Evolutionary conservation across 2,888 invertebrate species (phyloP), one percentile per base, ranked within the genome.

Genomic region (Dinocampus coccinellae): DNA sequence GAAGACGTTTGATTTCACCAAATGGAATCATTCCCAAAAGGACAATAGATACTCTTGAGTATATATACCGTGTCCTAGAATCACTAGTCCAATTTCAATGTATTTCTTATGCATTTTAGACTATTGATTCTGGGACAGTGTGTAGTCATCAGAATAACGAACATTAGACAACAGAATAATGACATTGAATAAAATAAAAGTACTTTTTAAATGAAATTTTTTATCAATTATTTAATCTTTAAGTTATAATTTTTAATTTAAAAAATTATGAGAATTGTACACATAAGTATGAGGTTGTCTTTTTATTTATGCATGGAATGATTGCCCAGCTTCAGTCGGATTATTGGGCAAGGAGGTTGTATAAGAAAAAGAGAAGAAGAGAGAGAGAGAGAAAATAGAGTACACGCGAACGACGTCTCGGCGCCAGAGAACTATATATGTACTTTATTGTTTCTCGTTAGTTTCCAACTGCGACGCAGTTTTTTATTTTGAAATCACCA

Each of bases 241-340:
- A 58, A n/a, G n/a, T 34, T 33, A 33, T 33, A 34, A 24, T 36
- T 60, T 33, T 20, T 29, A 47, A 47, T 47, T 47, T 16, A 20
- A 60, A 33, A 34, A 60, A 34, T 60, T 33, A 60, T 60, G 16
- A 16, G 11, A 11, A 60, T 34, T 34, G 7, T 34, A 9, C 16
- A 16, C 33, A 34, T n/a, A 29, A 2, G 16, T n/a, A 60, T 16
- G n/a, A 20, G 33, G 20, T 60, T 11, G 34, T 34, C 22, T 60
- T 29, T n/a, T 60, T 60, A 60, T 60, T 60, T 60, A 60, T 60
- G 60, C 60, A 34, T 34, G 60, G 34, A 11, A 34, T 34, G 22
- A 22, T 60, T 60, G 60, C 34, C 60, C 20, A 34, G 60, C 16
- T 34, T 60, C 60, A 16, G 16, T 33, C 24, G 47, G 16, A 47